Evolutionary conservation across 2,888 invertebrate genomes (phyloP).

Genomic region (Synergus laeviventris): DNA sequence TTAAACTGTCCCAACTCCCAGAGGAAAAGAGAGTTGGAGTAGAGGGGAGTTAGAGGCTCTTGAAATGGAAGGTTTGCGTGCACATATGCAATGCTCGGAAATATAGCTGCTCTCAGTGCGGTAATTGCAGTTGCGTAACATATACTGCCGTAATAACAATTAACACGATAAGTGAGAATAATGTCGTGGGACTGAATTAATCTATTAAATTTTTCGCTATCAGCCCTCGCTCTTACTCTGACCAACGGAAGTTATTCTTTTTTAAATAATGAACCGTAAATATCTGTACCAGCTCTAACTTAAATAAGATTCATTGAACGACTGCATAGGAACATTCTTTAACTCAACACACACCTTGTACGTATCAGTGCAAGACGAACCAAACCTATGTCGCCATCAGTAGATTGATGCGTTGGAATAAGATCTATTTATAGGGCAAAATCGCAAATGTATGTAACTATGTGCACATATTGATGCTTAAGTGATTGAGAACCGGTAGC

Average conservation of each 20-base stretch:
- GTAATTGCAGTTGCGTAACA: conserved; percentile 70
- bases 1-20: not conserved
- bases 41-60: conserved; percentile 21
- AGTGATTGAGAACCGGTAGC: conserved; percentile 46
- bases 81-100: conserved; percentile 53
- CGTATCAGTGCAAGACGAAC: conserved; percentile 52
- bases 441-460: conserved; percentile 28
- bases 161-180: conserved; percentile 61
- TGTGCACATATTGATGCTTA: conserved; percentile 41
- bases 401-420: conserved; percentile 51
- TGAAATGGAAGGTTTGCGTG: conserved; percentile 51
- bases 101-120: conserved; percentile 52
- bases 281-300: not conserved
- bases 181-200: conserved; percentile 51
- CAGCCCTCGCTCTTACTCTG: conserved; percentile 44
- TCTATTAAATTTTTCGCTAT: conserved; percentile 43
- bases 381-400: conserved; percentile 44
- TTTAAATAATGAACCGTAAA: not conserved
- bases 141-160: conserved; percentile 66
- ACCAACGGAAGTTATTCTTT: not conserved
- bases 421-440: conserved; percentile 54
- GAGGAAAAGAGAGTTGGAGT: conserved; percentile 26
- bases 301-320: not conserved
- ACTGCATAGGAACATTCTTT: not conserved
- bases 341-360: conserved; percentile 43